Conservation (phyloP, 2,797 vertebrate genomes). For the Peromyscus eremicus region DNA sequence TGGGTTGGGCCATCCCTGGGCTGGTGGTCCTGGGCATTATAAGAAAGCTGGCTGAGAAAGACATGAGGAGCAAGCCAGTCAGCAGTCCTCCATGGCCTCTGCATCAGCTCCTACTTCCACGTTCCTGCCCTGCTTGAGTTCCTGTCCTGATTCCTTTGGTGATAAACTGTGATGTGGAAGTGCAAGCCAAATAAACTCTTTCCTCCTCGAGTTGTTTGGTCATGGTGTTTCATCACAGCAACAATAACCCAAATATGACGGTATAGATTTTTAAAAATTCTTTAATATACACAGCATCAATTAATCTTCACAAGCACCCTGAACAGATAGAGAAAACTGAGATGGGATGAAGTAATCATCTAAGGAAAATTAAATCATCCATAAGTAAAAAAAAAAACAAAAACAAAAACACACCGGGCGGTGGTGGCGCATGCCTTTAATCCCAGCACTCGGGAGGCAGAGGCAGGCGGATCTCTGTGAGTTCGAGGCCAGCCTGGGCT, state of each 20-base stretch:
- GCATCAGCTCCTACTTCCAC: not conserved
- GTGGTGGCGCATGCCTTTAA: no score
- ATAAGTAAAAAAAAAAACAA: not conserved
- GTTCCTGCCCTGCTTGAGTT: not conserved
- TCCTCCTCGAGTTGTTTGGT: not conserved
- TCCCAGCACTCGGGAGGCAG: no score
- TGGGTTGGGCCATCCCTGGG: not conserved
- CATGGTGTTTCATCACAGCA: not conserved
- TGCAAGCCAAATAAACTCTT: not conserved
- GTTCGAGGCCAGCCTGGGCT: no score
- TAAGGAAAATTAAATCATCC: not conserved
- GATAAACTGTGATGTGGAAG: not conserved
- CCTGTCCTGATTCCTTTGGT: not conserved
- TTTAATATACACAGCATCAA: not conserved
- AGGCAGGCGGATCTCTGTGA: no score
- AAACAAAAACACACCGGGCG: not conserved
- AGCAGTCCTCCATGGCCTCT: not conserved
- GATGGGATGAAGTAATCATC: not conserved
- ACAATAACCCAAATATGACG: not conserved
- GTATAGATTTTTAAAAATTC: not conserved
- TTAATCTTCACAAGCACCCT: conserved; percentile 13
- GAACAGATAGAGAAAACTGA: conserved; percentile 24
- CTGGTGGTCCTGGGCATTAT: not conserved
- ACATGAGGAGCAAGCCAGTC: not conserved
- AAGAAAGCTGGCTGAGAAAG: not conserved